phyloP scores from a whole-genome alignment of 2,797 vertebrate species.

The Oryzias dopingdopingensis region DNA sequence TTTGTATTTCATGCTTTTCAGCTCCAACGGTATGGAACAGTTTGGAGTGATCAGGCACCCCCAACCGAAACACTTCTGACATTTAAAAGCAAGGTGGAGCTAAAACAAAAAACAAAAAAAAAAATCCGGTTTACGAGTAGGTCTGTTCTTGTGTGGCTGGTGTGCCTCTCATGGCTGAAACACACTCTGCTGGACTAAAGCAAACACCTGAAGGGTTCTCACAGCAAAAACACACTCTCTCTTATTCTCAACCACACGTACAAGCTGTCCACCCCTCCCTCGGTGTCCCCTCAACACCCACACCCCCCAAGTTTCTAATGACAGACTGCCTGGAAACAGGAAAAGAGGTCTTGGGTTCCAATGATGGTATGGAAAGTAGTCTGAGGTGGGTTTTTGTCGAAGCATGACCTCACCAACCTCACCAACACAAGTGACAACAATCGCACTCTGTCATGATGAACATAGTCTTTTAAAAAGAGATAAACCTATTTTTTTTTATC shows the following conservation, averaged over 20 bases:
- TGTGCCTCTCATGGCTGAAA: conserved; percentile 8
- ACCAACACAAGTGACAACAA: conserved; percentile 49
- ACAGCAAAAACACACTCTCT: conserved; percentile 20
- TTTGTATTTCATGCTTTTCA: conserved; percentile 12
- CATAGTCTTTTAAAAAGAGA: background rate
- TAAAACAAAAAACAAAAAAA: background rate
- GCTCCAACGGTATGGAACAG: no score
- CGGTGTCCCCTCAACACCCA: conserved; percentile 3
- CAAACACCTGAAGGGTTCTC: conserved; percentile 57
- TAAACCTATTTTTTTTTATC: no score
- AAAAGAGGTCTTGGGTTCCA: conserved; percentile 66
- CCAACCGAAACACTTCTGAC: no score
- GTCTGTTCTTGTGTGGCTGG: background rate
- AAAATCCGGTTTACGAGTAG: background rate
- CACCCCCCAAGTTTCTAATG: conserved; percentile 51
- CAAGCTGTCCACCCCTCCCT: conserved; percentile 23
- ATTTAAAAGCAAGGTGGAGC: background rate
- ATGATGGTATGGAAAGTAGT: conserved; percentile 74
- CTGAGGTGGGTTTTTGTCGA: conserved; percentile 66
- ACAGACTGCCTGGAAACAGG: conserved; percentile 72
- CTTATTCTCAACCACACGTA: conserved; percentile 10
- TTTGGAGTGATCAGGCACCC: no score
- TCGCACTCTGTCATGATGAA: conserved; percentile 22
- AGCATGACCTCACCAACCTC: conserved; percentile 67
- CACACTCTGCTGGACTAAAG: conserved; percentile 41